A percentile compares a stretch with the other conserved stretches of the same genome.
These are phyloP conservation scores for Protula sp. DNA, from an alignment of 2,888 invertebrate genomes.

Conservation along the genomic window DNA sequence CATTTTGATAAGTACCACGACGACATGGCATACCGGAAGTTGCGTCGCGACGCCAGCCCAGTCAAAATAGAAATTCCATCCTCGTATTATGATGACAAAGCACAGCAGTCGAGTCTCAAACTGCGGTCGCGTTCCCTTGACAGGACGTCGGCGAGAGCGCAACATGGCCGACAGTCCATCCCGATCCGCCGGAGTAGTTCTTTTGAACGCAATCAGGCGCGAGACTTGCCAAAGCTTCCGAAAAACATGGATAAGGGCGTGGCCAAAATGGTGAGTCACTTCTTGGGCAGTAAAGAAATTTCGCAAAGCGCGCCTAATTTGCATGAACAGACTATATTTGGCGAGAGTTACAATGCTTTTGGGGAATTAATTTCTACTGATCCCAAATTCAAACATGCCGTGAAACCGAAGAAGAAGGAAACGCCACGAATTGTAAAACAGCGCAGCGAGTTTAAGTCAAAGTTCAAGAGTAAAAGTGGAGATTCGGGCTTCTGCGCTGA, in stretches of 20 bases:
- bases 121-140: constrained; percentile 9
- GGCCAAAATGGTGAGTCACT: constrained; percentile 35
- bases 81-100: constrained; percentile 2
- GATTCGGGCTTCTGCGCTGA: constrained; percentile 16
- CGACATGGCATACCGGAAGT: constrained; percentile 21
- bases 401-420: constrained; percentile 1
- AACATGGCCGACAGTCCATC: too few relatives aligned
- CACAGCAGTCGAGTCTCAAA: not conserved
- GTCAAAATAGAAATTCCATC: constrained; percentile 7
- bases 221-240: too few relatives aligned
- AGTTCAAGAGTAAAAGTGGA: constrained; percentile 2
- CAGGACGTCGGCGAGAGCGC: not conserved
- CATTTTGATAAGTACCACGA: constrained; percentile 28
- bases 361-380: constrained; percentile 17
- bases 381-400: constrained; percentile 1
- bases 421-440: constrained; percentile 9
- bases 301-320: constrained; percentile 44
- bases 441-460: constrained; percentile 16
- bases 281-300: constrained; percentile 32
- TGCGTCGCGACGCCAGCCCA: constrained; percentile 14
- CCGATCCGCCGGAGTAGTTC: too few relatives aligned
- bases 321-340: constrained; percentile 21
- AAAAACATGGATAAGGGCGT: constrained; percentile 28
- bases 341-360: constrained; percentile 13
- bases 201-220: too few relatives aligned